Evolutionary conservation across 2,888 invertebrate genomes (phyloP).

Genomic region (Hermaeophaga mercurialis): DNA sequence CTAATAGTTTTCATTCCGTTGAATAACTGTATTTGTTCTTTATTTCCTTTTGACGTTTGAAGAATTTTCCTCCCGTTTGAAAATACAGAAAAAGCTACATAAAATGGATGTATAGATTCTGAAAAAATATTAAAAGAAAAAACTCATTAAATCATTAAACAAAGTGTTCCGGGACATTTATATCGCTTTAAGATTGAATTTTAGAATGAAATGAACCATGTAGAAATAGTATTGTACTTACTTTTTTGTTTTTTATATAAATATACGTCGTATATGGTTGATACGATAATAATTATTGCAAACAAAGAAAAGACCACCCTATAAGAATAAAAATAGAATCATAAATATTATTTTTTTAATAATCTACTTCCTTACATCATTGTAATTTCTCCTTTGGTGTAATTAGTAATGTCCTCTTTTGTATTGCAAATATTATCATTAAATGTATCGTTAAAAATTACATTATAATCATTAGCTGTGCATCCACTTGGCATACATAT

Average conservation of each 20-base stretch:
- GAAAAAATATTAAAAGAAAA: conserved; percentile 5
- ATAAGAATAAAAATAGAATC: no score
- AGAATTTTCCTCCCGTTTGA: conserved; percentile 46
- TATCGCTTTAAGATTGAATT: no score
- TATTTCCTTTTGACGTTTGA: conserved; percentile 34
- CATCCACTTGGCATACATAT: conserved; percentile 41
- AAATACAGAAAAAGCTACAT: conserved; percentile 43
- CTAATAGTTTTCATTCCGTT: conserved; percentile 47
- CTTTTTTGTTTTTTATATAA: conserved; percentile 29
- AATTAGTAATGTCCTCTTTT: conserved; percentile 28
- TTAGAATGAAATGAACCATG: no score
- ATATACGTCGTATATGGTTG: conserved; percentile 40
- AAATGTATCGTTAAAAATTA: conserved; percentile 23
- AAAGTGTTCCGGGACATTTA: no score
- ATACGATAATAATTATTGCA: no score
- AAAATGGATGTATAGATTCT: conserved; percentile 38
- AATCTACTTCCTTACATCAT: conserved; percentile 11
- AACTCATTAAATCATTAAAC: no score
- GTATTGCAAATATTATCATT: conserved; percentile 33
- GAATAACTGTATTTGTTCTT: conserved; percentile 45
- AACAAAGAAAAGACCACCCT: no score
- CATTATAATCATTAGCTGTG: conserved; percentile 45
- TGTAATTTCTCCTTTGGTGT: conserved; percentile 35
- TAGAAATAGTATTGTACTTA: conserved; percentile 32
- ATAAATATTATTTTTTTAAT: no score